Base-by-base conservation (phyloP, 2,113 vertebrate genomes). In the Epinephelus lanceolatus region DNA sequence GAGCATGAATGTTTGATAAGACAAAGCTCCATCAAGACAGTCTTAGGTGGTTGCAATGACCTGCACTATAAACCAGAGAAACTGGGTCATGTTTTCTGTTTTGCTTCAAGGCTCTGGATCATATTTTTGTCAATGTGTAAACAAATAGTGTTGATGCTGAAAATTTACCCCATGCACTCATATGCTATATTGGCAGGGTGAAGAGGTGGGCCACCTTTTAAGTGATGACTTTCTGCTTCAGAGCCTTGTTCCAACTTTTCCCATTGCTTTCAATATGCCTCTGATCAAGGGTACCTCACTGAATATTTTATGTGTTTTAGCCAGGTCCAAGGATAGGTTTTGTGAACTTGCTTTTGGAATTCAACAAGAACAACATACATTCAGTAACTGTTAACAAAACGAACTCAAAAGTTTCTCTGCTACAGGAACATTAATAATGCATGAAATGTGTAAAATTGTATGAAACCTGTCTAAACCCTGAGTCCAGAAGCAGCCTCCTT, bases 1-100 rank as follows among this genome's bases (percentile, higher is more conserved):
- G 72, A 67, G 71, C 84, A 86, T 89, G 61, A 90, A 89, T 81
- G 71, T 92, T 89, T 81, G 76, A 93, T 91, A 89, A 73, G 62
- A 71, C 73, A 72, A 65, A 21, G 71, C 73, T 72, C 33, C 25
- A 10, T 33, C 14, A 27, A 56, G 76, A 61, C 25, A 5, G 33
- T 47, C 14, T 21, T 47, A 33, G 18, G 33, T 71, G 27, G 49
- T 12, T 55, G 19, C 63, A 25, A 33, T 57, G 73, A 69, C 62
- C 55, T 79, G 37, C n/a, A 63, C 51, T 37, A 18, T 37, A 53
- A 70, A 80, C 14, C 18, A 33, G 4, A 19, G 6, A 69, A 86
- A 88, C 33, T 75, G 40, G 78, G 65, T 59, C 47, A 40, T 71
- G 23, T 49, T 51, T 33, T 3, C 2, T 69, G n/a, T 42, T 74